A percentile compares a stretch with the other conserved stretches of the same genome.
phyloP scores from a whole-genome alignment of 2,113 vertebrate genomes.

The Nettapus auritus region DNA sequence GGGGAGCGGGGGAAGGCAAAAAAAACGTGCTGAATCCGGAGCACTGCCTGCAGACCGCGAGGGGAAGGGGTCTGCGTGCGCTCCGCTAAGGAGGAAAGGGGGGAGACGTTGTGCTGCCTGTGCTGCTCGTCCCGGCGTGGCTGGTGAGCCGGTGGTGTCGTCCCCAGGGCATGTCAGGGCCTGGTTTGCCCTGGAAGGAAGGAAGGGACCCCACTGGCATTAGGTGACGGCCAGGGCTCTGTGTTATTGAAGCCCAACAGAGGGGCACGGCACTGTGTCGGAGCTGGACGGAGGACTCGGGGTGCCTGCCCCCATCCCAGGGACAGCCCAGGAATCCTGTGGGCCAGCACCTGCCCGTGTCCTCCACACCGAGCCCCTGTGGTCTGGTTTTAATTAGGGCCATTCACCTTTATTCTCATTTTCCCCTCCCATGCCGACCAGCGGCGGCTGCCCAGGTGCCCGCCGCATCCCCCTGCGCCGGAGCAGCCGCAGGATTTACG shows the following conservation, averaged over 20 bases:
- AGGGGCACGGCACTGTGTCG: not conserved
- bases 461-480: not conserved
- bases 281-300: not conserved
- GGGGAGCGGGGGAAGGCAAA: not conserved
- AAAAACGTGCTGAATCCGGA: not conserved
- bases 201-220: not conserved
- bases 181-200: not conserved
- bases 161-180: rapidly evolving
- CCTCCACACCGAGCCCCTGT: not conserved
- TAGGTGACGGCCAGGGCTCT: not conserved
- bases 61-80: not conserved
- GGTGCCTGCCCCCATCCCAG: not conserved
- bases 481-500: conserved; percentile 27
- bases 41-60: not conserved
- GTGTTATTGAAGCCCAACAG: not conserved
- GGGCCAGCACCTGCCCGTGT: not conserved
- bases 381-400: not conserved
- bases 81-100: not conserved
- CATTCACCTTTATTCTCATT: not conserved
- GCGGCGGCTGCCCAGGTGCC: not conserved
- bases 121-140: not conserved
- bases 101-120: not conserved
- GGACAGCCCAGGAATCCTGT: not conserved
- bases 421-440: not conserved
- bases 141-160: not conserved